phyloP scores from a whole-genome alignment of 2,797 vertebrate genomes.

The Fundulus diaphanus region DNA sequence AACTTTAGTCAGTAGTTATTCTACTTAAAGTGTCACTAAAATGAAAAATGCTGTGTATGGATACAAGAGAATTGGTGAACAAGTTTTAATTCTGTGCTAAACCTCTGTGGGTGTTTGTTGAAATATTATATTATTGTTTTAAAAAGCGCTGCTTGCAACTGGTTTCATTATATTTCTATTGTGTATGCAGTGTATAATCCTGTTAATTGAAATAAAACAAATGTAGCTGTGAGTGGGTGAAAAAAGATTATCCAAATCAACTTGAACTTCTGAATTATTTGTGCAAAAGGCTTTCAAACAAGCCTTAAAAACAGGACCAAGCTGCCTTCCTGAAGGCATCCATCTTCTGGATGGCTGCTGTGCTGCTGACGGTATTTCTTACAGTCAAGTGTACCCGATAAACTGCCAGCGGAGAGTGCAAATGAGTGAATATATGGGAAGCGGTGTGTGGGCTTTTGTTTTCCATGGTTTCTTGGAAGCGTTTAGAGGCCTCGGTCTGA shows the following conservation, averaged over 20 bases:
- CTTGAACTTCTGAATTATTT: slow-evolving; percentile 1
- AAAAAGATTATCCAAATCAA: neutral
- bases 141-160: no score
- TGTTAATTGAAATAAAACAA: neutral
- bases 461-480: slow-evolving; percentile 32
- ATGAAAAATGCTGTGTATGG: neutral
- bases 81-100: no score
- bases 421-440: slow-evolving; percentile 22
- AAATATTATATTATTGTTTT: no score
- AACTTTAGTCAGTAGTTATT: no score
- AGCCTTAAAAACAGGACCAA: neutral
- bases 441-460: slow-evolving; percentile 27
- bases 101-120: no score
- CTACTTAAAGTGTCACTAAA: no score
- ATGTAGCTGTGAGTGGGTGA: neutral
- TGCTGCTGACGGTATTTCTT: neutral
- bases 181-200: neutral
- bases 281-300: neutral
- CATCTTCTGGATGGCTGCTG: neutral
- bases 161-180: no score
- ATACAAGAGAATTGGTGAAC: neutral
- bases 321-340: neutral
- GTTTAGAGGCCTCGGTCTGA: slow-evolving; percentile 7
- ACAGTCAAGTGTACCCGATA: neutral
- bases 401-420: slow-evolving; percentile 4